Evolutionary conservation across 2,888 invertebrate genomes (phyloP), one percentile per base, ranked within the genome.

Genomic region (Miltochrista miniata): DNA sequence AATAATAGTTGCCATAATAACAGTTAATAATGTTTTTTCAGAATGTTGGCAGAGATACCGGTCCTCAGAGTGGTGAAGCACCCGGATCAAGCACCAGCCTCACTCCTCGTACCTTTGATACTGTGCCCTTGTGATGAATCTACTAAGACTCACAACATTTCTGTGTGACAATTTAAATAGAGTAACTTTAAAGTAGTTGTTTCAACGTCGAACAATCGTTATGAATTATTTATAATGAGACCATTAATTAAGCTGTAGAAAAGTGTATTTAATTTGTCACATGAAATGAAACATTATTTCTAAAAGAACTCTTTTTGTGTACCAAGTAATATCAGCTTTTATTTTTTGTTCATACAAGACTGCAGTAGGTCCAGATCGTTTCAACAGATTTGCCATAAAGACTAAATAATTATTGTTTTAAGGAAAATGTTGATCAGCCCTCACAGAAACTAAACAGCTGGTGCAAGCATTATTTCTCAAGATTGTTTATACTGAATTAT

Each of bases 41-140:
- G 92, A 92, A 91, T 80, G 74, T 84, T 51, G 89, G 90, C 10
- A 88, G 93, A 41, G 93, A 93, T 70, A 88, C 92, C 53, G 93
- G 93, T 10, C 92, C 93, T 36, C 94, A 94, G 64, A 88, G 93
- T 53, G 93, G 93, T 38, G 93, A 94, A 72, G 93, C 94, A n/a
- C 93, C 93, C 0, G 94, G 94, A 39, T 94, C 94, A 54, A 92
- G 92, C 75, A 92, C 91, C 56, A 90, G 87, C 70, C 79, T 90
- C 55, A 79, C 87, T 53, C 76, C 82, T 7, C 85, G 90, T 66
- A 82, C 85, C 59, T 88, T 85, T 56, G 90, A 87, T 56, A 78
- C 85, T 40, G 88, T 90, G 68, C 87, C 88, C 70, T 86, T 90
- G 90, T 90, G 89, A 90, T 90, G 79, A 85, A 77, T 67, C 78